Percentiles rank a stretch among this genome's conserved stretches.
Evolutionary conservation across 2,797 vertebrate species (phyloP).

Genomic region (Cossypha caffra): DNA sequence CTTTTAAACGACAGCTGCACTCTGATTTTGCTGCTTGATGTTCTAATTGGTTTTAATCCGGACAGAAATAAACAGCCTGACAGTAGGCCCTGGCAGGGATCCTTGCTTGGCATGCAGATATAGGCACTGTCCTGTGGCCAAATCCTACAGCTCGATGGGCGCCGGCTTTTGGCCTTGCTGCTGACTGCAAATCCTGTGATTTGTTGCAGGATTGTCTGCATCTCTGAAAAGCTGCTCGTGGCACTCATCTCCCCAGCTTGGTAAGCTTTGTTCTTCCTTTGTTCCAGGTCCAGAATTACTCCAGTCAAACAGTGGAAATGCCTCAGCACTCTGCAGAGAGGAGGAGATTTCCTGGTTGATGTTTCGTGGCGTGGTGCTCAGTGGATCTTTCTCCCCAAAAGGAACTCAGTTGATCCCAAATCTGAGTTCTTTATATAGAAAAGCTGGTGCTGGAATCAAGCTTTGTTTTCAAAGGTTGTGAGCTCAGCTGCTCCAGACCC

Average conservation of each 20-base stretch:
- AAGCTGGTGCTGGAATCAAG: not conserved
- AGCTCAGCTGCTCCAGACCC: not conserved
- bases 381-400: not conserved
- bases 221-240: slow-evolving; percentile 2
- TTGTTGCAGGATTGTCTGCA: slow-evolving; percentile 50
- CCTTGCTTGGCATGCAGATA: slow-evolving; percentile 13
- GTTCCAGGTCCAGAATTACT: slow-evolving; percentile 4
- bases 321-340: not conserved
- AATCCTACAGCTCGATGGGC: not conserved
- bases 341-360: not conserved
- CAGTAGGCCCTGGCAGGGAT: slow-evolving; percentile 16
- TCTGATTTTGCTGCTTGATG: slow-evolving; percentile 4
- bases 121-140: not conserved
- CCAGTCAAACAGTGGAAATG: not conserved
- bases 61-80: slow-evolving; percentile 17
- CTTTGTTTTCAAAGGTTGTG: not conserved
- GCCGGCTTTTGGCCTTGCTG: not conserved
- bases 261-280: slow-evolving; percentile 35
- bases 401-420: not conserved
- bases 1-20: not conserved
- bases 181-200: slow-evolving; percentile 48
- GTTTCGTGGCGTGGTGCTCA: not conserved
- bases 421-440: not conserved
- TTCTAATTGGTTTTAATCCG: not conserved
- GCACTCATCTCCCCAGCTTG: not conserved